Conservation (phyloP, 2,113 vertebrate genomes). For the Sander vitreus region DNA sequence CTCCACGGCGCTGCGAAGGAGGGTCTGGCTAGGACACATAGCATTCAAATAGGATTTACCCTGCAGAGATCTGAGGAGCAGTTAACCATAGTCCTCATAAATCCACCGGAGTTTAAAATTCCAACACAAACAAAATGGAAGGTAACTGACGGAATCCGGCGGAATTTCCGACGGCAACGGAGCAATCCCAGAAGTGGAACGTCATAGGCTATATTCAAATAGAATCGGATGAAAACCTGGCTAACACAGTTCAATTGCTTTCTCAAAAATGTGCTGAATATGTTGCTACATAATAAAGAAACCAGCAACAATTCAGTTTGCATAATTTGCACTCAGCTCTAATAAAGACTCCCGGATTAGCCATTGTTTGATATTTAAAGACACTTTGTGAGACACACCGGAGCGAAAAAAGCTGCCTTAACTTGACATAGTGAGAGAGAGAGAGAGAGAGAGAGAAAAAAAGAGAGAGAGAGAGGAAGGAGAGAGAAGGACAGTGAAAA, state of each 20-base stretch:
- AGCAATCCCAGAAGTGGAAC: too few species aligned
- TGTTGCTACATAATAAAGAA: not conserved
- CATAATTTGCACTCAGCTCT: constrained; percentile 31
- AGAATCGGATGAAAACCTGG: not conserved
- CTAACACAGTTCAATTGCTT: not conserved
- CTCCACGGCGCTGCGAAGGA: too few species aligned
- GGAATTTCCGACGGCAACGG: too few species aligned
- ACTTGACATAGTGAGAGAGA: constrained; percentile 19
- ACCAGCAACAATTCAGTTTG: not conserved
- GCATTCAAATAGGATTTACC: too few species aligned
- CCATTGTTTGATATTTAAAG: constrained; percentile 35
- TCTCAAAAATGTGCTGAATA: too few species aligned
- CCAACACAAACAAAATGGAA: too few species aligned
- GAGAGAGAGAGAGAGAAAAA: constrained; percentile 24
- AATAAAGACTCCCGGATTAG: constrained; percentile 28
- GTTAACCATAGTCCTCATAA: too few species aligned
- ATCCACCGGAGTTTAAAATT: too few species aligned
- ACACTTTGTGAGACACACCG: constrained; percentile 26
- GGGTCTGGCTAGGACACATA: too few species aligned
- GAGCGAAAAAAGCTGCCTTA: constrained; percentile 50
- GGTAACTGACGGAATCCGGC: too few species aligned
- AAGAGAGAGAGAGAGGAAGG: constrained; percentile 34
- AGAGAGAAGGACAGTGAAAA: constrained; percentile 40
- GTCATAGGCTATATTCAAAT: too few species aligned
- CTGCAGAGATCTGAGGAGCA: too few species aligned